Conservation (phyloP, 2,888 invertebrate species). For the Agriopis leucophaearia region DNA sequence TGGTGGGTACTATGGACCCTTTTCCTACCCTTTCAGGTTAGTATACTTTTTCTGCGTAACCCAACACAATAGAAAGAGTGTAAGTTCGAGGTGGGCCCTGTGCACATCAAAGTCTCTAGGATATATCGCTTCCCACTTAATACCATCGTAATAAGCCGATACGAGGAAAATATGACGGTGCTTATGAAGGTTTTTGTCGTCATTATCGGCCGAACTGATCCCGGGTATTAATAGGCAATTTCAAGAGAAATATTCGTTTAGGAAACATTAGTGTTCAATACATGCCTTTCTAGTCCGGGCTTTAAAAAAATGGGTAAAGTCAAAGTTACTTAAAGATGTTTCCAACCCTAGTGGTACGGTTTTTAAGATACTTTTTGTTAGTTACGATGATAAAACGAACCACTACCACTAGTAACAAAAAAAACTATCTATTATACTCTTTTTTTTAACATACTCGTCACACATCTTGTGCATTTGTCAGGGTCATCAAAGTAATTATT, state of each 20-base stretch:
- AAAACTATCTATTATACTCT: too few relatives aligned
- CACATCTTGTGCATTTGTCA: too few relatives aligned
- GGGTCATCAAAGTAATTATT: too few relatives aligned
- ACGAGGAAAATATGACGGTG: constrained; percentile 37
- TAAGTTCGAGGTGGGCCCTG: not conserved
- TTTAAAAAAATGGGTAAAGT: constrained; percentile 1
- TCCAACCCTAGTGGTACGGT: not conserved
- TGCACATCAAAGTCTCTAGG: constrained; percentile 29
- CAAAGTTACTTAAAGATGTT: constrained; percentile 7
- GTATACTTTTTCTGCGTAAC: too few relatives aligned
- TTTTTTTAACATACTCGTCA: too few relatives aligned
- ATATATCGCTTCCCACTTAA: constrained; percentile 39
- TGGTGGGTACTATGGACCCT: too few relatives aligned
- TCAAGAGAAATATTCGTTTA: constrained; percentile 31
- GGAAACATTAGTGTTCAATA: constrained; percentile 32
- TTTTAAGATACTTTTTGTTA: not conserved
- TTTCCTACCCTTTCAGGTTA: too few relatives aligned
- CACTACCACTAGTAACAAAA: too few relatives aligned
- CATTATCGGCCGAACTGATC: constrained; percentile 36
- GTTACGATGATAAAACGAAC: not conserved
- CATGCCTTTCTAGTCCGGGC: constrained; percentile 4
- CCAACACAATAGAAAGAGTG: too few relatives aligned
- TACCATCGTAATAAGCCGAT: constrained; percentile 41
- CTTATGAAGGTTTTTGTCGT: constrained; percentile 42
- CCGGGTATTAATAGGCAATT: constrained; percentile 41